phyloP scores from a whole-genome alignment of 2,888 invertebrate genomes.

The Folsomia candida region DNA sequence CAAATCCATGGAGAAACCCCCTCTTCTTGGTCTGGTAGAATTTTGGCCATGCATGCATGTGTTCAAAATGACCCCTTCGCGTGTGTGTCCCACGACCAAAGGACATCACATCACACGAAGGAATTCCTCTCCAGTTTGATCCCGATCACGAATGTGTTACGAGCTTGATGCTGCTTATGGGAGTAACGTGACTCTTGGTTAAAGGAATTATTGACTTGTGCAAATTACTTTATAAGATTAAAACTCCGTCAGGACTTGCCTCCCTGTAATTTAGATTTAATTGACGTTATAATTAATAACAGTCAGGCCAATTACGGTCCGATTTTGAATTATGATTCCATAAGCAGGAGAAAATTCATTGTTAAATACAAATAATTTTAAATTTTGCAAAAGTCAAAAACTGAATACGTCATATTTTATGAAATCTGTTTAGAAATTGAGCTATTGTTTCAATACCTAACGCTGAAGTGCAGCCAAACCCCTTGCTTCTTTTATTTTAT shows the following conservation, averaged over 20 bases:
- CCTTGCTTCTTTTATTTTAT: too few relatives aligned
- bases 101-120: background rate
- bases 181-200: background rate
- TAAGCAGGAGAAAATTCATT: too few relatives aligned
- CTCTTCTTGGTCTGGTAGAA: too few relatives aligned
- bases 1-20: too few relatives aligned
- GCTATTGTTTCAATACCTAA: too few relatives aligned
- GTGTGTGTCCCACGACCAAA: background rate
- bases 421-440: too few relatives aligned
- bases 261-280: too few relatives aligned
- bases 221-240: background rate
- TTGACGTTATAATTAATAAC: too few relatives aligned
- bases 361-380: too few relatives aligned
- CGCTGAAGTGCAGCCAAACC: too few relatives aligned
- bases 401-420: too few relatives aligned
- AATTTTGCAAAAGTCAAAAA: too few relatives aligned
- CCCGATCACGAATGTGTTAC: background rate
- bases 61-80: conserved; percentile 10
- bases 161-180: background rate
- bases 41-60: background rate
- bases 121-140: background rate
- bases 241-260: background rate
- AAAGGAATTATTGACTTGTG: background rate
- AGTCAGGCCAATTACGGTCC: background rate
- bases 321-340: background rate